These are phyloP conservation scores for Helleia helle DNA, from an alignment of 2,888 invertebrate species.

Conservation along the genomic window DNA sequence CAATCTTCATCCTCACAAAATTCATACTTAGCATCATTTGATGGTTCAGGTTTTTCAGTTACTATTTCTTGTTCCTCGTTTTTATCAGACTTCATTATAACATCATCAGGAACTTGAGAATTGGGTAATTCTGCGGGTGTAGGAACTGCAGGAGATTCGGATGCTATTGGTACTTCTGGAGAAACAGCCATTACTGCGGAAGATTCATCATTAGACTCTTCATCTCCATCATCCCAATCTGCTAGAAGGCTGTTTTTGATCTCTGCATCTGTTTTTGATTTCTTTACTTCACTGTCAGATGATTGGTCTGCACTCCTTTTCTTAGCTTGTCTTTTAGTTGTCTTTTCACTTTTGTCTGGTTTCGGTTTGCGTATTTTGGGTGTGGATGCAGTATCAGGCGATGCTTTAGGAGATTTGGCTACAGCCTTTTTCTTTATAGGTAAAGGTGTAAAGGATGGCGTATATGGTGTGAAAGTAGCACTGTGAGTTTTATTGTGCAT, in stretches of 20 bases:
- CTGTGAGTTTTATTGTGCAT: slow-evolving; percentile 82
- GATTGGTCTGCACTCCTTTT: slow-evolving; percentile 56
- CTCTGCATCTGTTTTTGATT: slow-evolving; percentile 74
- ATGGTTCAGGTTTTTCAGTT: slow-evolving; percentile 55
- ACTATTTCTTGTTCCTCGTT: slow-evolving; percentile 29
- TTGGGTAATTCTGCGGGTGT: slow-evolving; percentile 48
- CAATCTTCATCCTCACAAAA: slow-evolving; percentile 83
- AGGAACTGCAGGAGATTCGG: slow-evolving; percentile 50
- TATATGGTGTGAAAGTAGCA: slow-evolving; percentile 60
- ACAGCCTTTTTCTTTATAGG: slow-evolving; percentile 46
- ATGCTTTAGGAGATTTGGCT: slow-evolving; percentile 33
- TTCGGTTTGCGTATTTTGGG: slow-evolving; percentile 42
- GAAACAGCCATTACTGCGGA: slow-evolving; percentile 38
- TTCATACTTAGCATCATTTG: slow-evolving; percentile 81
- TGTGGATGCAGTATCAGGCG: slow-evolving; percentile 36
- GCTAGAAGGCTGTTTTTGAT: slow-evolving; percentile 81
- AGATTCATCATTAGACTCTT: slow-evolving; percentile 52
- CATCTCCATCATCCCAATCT: slow-evolving; percentile 82
- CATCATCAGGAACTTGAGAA: slow-evolving; percentile 33
- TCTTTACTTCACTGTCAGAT: slow-evolving; percentile 44
- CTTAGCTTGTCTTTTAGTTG: slow-evolving; percentile 46
- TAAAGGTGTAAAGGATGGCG: slow-evolving; percentile 59
- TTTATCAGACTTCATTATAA: slow-evolving; percentile 34
- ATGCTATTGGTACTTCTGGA: slow-evolving; percentile 47
- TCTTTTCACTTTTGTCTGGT: slow-evolving; percentile 44